Conservation (phyloP, 2,888 invertebrate species). For the Acheta domesticus region DNA sequence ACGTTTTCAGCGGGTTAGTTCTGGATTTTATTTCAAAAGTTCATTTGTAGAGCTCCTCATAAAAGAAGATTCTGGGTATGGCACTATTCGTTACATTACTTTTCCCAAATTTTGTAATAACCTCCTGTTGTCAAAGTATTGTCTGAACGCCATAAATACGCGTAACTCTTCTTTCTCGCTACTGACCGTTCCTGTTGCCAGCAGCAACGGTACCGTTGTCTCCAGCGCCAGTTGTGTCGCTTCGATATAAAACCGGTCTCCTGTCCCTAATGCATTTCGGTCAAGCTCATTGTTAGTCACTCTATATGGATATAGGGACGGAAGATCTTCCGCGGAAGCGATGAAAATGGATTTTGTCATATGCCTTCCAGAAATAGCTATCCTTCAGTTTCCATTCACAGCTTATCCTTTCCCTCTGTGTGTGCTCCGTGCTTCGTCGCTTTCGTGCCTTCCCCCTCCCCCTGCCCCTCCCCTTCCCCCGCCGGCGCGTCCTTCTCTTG, state of each 20-base stretch:
- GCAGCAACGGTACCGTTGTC: too few species aligned
- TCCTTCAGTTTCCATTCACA: not conserved
- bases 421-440: not conserved
- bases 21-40: too few species aligned
- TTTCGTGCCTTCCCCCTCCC: not conserved
- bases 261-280: not conserved
- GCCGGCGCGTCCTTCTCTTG: not conserved
- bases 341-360: constrained; percentile 8
- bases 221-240: too few species aligned
- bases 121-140: too few species aligned
- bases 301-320: not conserved
- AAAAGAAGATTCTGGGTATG: too few species aligned
- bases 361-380: constrained; percentile 8
- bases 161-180: not conserved
- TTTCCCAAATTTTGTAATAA: too few species aligned
- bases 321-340: not conserved
- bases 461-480: too few species aligned
- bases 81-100: too few species aligned
- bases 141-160: too few species aligned
- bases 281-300: not conserved
- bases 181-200: not conserved
- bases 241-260: not conserved
- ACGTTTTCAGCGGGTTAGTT: too few species aligned
- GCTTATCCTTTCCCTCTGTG: not conserved
- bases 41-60: too few species aligned